phyloP scores from a whole-genome alignment of 2,113 vertebrate genomes.

The Aptenodytes patagonicus region DNA sequence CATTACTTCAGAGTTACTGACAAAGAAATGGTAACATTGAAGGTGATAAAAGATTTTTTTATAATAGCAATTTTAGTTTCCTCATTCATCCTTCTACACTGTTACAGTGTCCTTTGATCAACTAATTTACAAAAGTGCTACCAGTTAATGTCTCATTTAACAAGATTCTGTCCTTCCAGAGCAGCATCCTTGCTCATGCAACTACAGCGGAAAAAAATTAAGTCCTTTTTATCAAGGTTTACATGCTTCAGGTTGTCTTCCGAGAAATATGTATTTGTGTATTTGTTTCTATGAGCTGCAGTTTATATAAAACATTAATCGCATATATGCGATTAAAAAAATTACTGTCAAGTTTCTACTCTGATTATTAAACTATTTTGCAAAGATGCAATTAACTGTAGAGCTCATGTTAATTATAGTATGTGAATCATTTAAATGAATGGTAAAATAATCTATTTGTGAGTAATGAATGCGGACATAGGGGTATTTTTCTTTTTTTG shows the following conservation, averaged over 20 bases:
- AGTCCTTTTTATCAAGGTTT: neutral
- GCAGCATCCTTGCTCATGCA: neutral
- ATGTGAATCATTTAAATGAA: neutral
- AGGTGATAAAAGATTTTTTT: neutral
- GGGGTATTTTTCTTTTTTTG: neutral
- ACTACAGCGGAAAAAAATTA: fast-evolving
- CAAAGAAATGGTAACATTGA: fast-evolving
- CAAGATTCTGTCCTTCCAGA: neutral
- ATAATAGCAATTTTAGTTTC: neutral
- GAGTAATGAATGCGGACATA: neutral
- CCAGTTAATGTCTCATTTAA: neutral
- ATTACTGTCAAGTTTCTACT: neutral
- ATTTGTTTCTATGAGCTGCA: neutral
- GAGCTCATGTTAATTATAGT: constrained; percentile 16
- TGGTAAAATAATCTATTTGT: neutral
- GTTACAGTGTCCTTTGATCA: neutral
- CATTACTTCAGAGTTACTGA: neutral
- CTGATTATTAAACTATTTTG: neutral
- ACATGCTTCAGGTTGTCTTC: neutral
- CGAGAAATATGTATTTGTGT: neutral
- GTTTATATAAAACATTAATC: neutral
- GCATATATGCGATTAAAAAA: neutral
- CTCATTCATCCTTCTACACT: neutral
- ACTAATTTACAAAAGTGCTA: neutral
- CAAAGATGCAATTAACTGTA: constrained; percentile 11